Percentiles rank a stretch among this genome's conserved stretches.
Conservation (phyloP, 2,888 invertebrate species). For the Holacanthella duospinosa region DNA sequence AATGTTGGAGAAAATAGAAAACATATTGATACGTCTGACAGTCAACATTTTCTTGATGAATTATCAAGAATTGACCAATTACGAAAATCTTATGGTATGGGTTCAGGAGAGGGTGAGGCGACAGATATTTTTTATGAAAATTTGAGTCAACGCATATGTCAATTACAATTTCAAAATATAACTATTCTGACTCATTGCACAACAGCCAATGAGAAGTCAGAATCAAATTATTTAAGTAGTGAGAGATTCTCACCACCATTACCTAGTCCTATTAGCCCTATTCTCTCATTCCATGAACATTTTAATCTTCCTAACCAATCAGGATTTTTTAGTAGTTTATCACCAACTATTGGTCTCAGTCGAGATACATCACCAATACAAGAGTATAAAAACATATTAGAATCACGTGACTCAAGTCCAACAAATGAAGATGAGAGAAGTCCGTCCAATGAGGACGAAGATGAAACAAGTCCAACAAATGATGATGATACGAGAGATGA, state of each 20-base stretch:
- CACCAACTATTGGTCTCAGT: conserved; percentile 13
- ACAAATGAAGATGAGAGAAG: background rate
- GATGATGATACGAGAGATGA: conserved; percentile 27
- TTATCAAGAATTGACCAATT: conserved; percentile 23
- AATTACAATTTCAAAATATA: conserved; percentile 36
- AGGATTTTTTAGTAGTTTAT: background rate
- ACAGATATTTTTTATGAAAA: conserved; percentile 35
- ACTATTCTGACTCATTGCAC: conserved; percentile 23
- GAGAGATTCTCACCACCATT: conserved; percentile 24
- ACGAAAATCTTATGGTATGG: background rate
- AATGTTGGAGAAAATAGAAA: conserved; percentile 5
- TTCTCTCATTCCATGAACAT: conserved; percentile 11
- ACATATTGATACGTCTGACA: conserved; percentile 33
- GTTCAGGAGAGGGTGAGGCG: background rate
- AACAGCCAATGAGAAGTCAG: conserved; percentile 21
- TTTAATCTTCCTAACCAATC: background rate
- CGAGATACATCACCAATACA: background rate
- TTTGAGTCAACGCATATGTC: conserved; percentile 34
- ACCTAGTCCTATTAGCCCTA: conserved; percentile 30
- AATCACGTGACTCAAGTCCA: background rate
- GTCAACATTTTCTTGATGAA: conserved; percentile 36
- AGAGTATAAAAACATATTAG: background rate
- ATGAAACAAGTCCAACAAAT: background rate
- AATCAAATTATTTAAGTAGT: conserved; percentile 19
- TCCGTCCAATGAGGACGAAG: conserved; percentile 14